Conservation (phyloP, 2,113 vertebrate species). For the Eupsittula cactorum region DNA sequence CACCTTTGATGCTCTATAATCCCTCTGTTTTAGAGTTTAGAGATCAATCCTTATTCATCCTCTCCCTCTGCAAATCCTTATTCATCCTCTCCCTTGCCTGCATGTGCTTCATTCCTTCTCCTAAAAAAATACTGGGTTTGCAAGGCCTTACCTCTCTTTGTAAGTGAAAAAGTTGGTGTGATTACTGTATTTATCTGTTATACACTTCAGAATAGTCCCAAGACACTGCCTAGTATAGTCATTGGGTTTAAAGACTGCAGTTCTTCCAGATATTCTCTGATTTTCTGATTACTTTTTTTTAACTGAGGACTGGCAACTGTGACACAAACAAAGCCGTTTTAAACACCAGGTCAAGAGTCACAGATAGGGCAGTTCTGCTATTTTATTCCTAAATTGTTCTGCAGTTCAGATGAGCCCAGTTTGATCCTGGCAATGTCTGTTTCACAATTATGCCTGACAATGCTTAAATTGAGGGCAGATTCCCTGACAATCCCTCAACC, state of each 20-base stretch:
- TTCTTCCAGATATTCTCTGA: neutral
- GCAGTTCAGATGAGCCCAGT: neutral
- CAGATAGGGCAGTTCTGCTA: neutral
- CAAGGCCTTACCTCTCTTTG: neutral
- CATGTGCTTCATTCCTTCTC: neutral
- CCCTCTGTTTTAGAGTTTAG: neutral
- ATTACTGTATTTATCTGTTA: neutral
- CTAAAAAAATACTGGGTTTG: neutral
- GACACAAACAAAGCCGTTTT: neutral
- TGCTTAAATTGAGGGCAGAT: neutral
- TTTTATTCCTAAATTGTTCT: neutral
- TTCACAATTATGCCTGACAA: neutral
- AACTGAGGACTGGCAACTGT: neutral
- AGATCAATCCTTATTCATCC: neutral
- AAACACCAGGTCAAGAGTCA: neutral
- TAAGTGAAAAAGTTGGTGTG: neutral
- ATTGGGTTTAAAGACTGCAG: neutral
- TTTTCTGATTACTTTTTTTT: neutral
- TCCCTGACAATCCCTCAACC: neutral
- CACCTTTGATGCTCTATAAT: neutral
- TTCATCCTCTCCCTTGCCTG: neutral
- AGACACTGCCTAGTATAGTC: neutral
- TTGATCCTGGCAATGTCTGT: neutral
- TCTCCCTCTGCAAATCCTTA: neutral
- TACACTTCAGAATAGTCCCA: neutral